Evolutionary conservation across 2,113 vertebrate genomes (phyloP), one percentile per base, ranked within the genome.

Genomic region (Muscicapa adusta): DNA sequence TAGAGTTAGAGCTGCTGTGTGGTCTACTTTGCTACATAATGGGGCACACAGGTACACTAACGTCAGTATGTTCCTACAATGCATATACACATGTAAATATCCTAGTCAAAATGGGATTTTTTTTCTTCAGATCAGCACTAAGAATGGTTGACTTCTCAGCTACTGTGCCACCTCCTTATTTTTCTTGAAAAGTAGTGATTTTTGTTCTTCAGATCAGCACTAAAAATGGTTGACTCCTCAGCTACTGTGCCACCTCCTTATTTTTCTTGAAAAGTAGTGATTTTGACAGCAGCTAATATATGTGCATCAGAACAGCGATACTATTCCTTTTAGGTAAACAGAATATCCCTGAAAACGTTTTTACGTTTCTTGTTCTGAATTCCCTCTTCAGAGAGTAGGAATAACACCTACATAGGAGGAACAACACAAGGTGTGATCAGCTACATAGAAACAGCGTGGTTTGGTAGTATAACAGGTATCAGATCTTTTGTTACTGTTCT

Each of bases 401-500:
- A 62, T 88, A 89, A 93, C 79, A 82, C 56, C 29, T 89, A 31
- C 2, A 2, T 82, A 91, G 56, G 47, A 50, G 38, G 82, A 96
- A 91, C 29, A 86, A 84, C 72, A 73, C 95, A 77, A 96, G 74
- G 96, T 95, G 79, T 26, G 72, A 83, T 76, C 9, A 0, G 54
- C 54, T 84, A n/a, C 50, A 25, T 28, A 77, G 6, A 36, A 91
- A 34, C 47, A 60, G 45, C 0, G 2, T 63, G 26, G 45, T 91
- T 91, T 76, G 28, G 18, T 54, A 51, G 18, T 71, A 26, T 53
- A 74, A 56, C 65, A 91, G 66, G 72, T 90, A 95, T 31, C 76
- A 34, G 53, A 73, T 93, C 85, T 94, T 97, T 96, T 96, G 77
- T 94, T 97, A 90, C 88, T 96, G 87, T 79, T 94, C 88, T 93